Percentiles rank a stretch among this genome's conserved stretches.
Conservation (phyloP, 2,888 invertebrate species). For the Cheilosia soror region DNA sequence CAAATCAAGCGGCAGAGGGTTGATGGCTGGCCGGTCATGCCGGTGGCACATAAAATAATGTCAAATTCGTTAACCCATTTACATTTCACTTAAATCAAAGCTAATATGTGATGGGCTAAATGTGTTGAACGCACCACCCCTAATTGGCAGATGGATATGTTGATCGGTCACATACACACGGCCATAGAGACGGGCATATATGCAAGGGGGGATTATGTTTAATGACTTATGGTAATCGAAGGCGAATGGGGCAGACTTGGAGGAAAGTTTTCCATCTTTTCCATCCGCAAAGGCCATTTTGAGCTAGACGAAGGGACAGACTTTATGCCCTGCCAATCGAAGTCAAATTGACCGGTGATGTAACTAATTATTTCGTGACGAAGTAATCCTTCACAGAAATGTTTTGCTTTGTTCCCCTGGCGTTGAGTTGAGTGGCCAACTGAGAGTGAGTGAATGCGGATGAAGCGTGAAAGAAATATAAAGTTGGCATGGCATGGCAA, state of each 20-base stretch:
- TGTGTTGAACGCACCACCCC: slow-evolving; percentile 40
- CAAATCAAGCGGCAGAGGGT: not conserved
- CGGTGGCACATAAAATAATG: not conserved
- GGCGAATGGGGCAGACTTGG: slow-evolving; percentile 15
- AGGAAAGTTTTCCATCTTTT: slow-evolving; percentile 33
- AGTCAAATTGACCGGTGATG: slow-evolving; percentile 59
- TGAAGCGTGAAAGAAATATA: slow-evolving; percentile 37
- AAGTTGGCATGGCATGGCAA: slow-evolving; percentile 14
- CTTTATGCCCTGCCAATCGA: slow-evolving; percentile 29
- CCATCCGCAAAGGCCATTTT: not conserved
- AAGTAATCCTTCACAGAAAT: slow-evolving; percentile 45
- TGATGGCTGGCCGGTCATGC: not conserved
- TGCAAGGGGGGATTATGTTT: slow-evolving; percentile 27
- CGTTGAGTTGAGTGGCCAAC: not conserved
- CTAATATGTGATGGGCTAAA: slow-evolving; percentile 18
- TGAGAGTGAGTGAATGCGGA: slow-evolving; percentile 4
- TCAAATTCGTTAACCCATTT: slow-evolving; percentile 27
- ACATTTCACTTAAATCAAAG: slow-evolving; percentile 29
- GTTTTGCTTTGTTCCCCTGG: not conserved
- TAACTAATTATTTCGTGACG: slow-evolving; percentile 65
- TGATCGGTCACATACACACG: slow-evolving; percentile 23
- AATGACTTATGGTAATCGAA: slow-evolving; percentile 60
- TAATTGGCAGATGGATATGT: slow-evolving; percentile 54
- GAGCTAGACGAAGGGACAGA: not conserved
- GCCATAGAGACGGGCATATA: not conserved